Conservation (phyloP, 2,888 invertebrate species). For the Tetanocera ferruginea region DNA sequence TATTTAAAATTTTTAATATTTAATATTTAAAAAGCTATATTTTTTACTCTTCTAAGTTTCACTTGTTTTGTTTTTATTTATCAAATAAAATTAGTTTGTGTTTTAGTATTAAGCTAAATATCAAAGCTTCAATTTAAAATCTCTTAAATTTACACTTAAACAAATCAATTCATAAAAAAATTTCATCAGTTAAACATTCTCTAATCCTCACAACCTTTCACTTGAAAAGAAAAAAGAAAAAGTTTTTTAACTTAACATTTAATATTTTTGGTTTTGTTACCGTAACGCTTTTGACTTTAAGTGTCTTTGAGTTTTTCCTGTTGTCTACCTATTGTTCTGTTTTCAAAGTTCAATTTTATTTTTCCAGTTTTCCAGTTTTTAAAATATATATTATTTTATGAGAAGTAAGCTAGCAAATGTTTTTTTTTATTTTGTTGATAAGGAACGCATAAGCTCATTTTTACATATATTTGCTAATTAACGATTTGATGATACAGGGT, state of each 20-base stretch:
- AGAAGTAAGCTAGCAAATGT: too few relatives aligned
- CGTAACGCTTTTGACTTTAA: too few relatives aligned
- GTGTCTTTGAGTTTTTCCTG: too few relatives aligned
- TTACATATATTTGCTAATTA: too few relatives aligned
- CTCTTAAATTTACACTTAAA: background rate
- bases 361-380: too few relatives aligned
- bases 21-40: slow-evolving; percentile 17
- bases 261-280: background rate
- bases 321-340: too few relatives aligned
- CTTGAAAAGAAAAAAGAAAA: too few relatives aligned
- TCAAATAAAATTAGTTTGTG: slow-evolving; percentile 44
- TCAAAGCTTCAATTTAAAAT: slow-evolving; percentile 18
- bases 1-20: slow-evolving; percentile 11
- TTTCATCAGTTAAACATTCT: background rate
- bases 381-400: too few relatives aligned
- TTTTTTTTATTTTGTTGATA: too few relatives aligned
- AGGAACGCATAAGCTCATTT: too few relatives aligned
- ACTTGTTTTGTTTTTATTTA: slow-evolving; percentile 27
- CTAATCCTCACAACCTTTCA: background rate
- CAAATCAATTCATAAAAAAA: background rate
- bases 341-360: too few relatives aligned
- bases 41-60: slow-evolving; percentile 22
- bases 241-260: background rate
- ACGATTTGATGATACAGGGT: too few relatives aligned
- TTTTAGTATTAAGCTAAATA: slow-evolving; percentile 43